Base-by-base conservation (phyloP, 2,113 vertebrate genomes). In the Condylura cristata region DNA sequence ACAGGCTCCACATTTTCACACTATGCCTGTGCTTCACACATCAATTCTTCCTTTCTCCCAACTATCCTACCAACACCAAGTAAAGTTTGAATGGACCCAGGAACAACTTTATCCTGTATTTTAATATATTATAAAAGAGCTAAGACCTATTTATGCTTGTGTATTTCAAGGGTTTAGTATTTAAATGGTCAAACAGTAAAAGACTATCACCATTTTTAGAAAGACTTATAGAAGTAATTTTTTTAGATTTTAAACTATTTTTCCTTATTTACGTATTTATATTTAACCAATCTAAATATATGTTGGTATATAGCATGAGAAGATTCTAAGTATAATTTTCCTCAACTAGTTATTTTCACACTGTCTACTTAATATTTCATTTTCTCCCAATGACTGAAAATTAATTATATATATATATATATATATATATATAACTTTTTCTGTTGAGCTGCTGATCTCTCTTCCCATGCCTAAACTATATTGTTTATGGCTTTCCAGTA, bases 391-490 rank as follows among this genome's bases (percentile, higher is more conserved):
- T 66, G 51, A 65, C 13, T 81, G 7, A 48, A 78, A 86, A 8
- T 14, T 81, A 76, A 76, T 68, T 72, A 78, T n/a, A 71, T 61
- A 85, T 56, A n/a, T 61, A 75, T 81, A 89, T 61, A 75, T 81
- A 89, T 72, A 78, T n/a, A 71, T 61, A 85, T 56, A n/a, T 61
- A 75, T 81, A 89, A n/a, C n/a, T n/a, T n/a, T n/a, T 34, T 89
- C 48, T 81, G 44, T 6, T 58, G 20, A 56, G 26, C 24, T 53
- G 65, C 18, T 8, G 1, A 56, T 18, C 13, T 48, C 6, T 30
- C 6, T 20, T 37, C 18, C 44, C 3, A 63, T 37, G 44, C 39
- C 48, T 39, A 6, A 32, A 82, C 48, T 81, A 46, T 6, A 26
- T 30, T 34, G 22, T 71, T 82, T 68, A 51, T 51, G 26, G 10